phyloP scores from a whole-genome alignment of 2,797 vertebrate genomes.

The Chaenodraco wilsoni region DNA sequence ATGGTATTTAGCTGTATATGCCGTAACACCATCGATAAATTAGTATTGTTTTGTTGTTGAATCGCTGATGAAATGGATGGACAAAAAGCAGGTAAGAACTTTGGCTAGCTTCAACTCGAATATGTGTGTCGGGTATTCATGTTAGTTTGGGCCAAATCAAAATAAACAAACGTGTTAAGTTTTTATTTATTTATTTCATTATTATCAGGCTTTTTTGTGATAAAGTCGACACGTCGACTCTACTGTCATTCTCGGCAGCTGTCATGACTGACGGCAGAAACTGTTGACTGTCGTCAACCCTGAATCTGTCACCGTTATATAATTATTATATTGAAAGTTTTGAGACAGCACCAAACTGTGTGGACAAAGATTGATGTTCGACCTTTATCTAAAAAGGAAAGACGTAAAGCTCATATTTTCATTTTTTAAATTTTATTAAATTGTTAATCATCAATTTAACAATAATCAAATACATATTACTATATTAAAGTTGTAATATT shows the following conservation, averaged over 20 bases:
- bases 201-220: not conserved
- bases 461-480: no score
- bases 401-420: not conserved
- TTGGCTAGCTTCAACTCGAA: slow-evolving; percentile 63
- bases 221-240: not conserved
- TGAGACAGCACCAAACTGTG: not conserved
- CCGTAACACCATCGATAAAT: not conserved
- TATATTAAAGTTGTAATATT: no score
- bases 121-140: slow-evolving; percentile 72
- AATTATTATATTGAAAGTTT: not conserved
- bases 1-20: not conserved
- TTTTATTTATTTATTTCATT: not conserved
- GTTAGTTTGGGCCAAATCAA: slow-evolving; percentile 39
- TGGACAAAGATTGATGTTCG: not conserved
- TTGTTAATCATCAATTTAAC: no score
- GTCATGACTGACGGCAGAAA: not conserved
- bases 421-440: not conserved
- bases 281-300: not conserved
- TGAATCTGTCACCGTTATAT: no score
- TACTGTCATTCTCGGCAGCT: not conserved
- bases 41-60: not conserved
- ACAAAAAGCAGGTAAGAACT: slow-evolving; percentile 63
- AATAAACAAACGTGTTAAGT: slow-evolving; percentile 39
- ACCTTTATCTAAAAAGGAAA: not conserved
- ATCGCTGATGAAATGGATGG: slow-evolving; percentile 53